Base-by-base conservation (phyloP, 2,797 vertebrate species). In the Fundulus diaphanus region DNA sequence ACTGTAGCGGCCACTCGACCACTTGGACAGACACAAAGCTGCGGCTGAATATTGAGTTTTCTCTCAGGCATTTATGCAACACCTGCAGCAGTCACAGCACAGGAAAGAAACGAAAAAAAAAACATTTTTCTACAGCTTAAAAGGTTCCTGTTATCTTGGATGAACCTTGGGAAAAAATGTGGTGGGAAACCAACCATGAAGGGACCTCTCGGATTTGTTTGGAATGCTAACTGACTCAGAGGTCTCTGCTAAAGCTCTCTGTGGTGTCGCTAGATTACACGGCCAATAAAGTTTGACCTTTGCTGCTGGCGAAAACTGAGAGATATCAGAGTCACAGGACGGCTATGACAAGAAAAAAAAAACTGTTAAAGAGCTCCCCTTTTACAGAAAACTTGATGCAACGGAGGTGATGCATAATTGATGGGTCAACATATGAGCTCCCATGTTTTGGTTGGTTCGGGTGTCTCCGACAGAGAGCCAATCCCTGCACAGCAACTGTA, bases 391-490 rank as follows among this genome's bases (percentile, higher is more conserved):
- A 72, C 2, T 33, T 56, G 67, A 82, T 24, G 74, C 74, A 63
- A 46, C 54, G 15, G 27, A 74, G 79, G 61, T 24, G 2, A 29
- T 90, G 27, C 81, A 49, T 91, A 87, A 90, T 88, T 83, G 31
- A 91, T 87, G 72, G 68, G 35, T 82, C 59, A 74, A 56, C 76
- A 80, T 70, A 74, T 70, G 84, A 88, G 80, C 76, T 73, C 27
- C 84, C 13, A 75, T 82, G 82, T 83, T 87, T 76, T 77, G 15
- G 15, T 59, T 27, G 71, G 84, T 29, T 91, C 73, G 1, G 59
- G 78, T 91, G 9, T 79, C 89, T 72, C 42, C 11, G 31, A 68
- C 72, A 68, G 69, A 72, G 76, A 59, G n/a, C 61, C 70, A 57
- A 72, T 79, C 83, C 48, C 67, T 31, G 29, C 63, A 37, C 65